These are phyloP conservation scores for Temnothorax unifasciatus DNA, from an alignment of 2,888 invertebrate genomes.

Conservation along the genomic window DNA sequence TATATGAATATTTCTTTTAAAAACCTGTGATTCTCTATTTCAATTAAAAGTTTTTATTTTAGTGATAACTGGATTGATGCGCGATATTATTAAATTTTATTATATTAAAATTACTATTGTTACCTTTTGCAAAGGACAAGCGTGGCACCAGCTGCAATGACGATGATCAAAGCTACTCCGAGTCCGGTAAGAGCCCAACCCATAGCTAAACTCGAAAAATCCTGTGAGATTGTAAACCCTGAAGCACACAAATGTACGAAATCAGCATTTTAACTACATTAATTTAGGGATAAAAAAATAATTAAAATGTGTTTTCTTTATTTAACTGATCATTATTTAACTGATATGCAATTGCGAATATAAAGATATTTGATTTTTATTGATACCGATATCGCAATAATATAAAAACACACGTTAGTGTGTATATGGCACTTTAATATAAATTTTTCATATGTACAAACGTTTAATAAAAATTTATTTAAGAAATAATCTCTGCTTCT, in stretches of 20 bases:
- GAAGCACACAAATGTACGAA: constrained; percentile 63
- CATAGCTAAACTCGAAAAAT: constrained; percentile 76
- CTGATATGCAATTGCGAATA: neutral
- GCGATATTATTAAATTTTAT: neutral
- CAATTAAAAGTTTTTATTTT: neutral
- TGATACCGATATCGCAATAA: neutral
- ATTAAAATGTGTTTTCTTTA: neutral
- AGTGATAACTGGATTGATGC: neutral
- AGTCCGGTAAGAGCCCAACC: constrained; percentile 82
- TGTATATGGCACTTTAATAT: neutral
- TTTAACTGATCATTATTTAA: neutral
- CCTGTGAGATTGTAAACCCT: constrained; percentile 70
- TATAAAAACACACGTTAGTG: no score
- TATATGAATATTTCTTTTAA: neutral
- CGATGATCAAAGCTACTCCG: constrained; percentile 79
- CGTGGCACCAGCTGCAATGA: constrained; percentile 79
- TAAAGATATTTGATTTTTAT: neutral
- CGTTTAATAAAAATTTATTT: neutral
- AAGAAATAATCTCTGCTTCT: neutral
- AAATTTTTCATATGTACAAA: neutral
- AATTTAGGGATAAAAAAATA: neutral
- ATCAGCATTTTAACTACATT: neutral
- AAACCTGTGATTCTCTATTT: neutral
- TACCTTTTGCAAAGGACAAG: constrained; percentile 82
- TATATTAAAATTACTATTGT: constrained; percentile 18